Evolutionary conservation across 2,888 invertebrate genomes (phyloP).

Genomic region (Calephelis perditalis): DNA sequence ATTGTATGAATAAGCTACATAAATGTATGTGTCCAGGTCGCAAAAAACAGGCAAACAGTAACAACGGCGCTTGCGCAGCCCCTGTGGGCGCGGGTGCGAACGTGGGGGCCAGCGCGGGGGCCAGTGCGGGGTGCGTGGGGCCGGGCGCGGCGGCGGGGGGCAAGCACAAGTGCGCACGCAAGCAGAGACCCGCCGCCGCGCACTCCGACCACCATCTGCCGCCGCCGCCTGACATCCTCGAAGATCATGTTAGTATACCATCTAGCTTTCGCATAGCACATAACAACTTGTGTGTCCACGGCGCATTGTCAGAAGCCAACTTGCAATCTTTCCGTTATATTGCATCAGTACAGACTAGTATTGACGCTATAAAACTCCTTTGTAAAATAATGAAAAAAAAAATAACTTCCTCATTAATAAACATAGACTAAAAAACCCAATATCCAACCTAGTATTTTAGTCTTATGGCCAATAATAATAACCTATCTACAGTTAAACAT

Average conservation of each 20-base stretch:
- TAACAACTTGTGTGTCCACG: no score
- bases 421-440: no score
- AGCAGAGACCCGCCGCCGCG: constrained; percentile 57
- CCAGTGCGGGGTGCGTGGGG: constrained; percentile 25
- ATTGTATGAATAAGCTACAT: no score
- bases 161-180: constrained; percentile 68
- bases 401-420: no score
- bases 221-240: constrained; percentile 67
- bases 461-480: no score
- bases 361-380: no score
- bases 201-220: constrained; percentile 71
- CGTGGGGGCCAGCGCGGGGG: constrained; percentile 38
- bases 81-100: constrained; percentile 38
- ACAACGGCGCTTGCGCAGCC: constrained; percentile 38
- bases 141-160: constrained; percentile 32
- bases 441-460: no score
- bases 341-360: no score
- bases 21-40: constrained; percentile 26
- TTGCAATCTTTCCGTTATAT: no score
- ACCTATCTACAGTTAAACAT: no score
- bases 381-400: no score
- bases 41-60: constrained; percentile 41
- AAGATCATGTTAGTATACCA: constrained; percentile 50
- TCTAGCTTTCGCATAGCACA: background rate
- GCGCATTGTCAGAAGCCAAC: no score